Conservation (phyloP, 2,797 vertebrate genomes). For the Hirundo rustica region DNA sequence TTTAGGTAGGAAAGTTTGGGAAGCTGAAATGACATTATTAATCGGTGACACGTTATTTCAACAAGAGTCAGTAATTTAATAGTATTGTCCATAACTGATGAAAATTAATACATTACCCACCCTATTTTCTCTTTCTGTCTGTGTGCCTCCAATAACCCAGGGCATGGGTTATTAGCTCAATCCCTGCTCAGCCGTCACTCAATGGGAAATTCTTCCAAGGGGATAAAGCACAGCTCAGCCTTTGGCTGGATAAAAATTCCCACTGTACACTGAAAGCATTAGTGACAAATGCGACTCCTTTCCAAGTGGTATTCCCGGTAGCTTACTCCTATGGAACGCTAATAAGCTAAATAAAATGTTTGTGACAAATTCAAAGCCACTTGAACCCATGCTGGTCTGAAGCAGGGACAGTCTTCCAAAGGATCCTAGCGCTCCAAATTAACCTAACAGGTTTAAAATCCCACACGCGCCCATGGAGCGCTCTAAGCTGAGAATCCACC, state of each 20-base stretch:
- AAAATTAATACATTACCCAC: slow-evolving; percentile 47
- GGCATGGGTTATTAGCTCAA: slow-evolving; percentile 71
- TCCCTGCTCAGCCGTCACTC: slow-evolving; percentile 52
- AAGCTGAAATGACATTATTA: slow-evolving; percentile 24
- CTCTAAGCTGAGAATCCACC: not conserved
- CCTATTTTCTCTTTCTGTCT: slow-evolving; percentile 22
- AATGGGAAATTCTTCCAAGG: slow-evolving; percentile 59
- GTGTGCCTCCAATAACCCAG: slow-evolving; percentile 54
- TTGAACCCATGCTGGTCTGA: not conserved
- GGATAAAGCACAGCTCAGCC: slow-evolving; percentile 51
- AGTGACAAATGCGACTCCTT: not conserved
- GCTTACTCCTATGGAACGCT: not conserved
- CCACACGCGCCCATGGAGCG: not conserved
- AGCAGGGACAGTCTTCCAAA: not conserved
- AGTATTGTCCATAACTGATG: slow-evolving; percentile 53
- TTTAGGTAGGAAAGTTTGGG: slow-evolving; percentile 14
- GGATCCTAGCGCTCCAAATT: not conserved
- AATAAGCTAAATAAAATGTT: slow-evolving; percentile 22
- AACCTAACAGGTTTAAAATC: not conserved
- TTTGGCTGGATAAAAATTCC: slow-evolving; percentile 39
- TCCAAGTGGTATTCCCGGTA: not conserved
- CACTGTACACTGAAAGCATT: not conserved
- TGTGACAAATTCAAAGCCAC: not conserved
- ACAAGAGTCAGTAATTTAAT: slow-evolving; percentile 22
- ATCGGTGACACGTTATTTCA: slow-evolving; percentile 16